A percentile compares a stretch with the other conserved stretches of the same genome.
phyloP scores from a whole-genome alignment of 2,888 invertebrate species.

The Dexiosoma caninum region DNA sequence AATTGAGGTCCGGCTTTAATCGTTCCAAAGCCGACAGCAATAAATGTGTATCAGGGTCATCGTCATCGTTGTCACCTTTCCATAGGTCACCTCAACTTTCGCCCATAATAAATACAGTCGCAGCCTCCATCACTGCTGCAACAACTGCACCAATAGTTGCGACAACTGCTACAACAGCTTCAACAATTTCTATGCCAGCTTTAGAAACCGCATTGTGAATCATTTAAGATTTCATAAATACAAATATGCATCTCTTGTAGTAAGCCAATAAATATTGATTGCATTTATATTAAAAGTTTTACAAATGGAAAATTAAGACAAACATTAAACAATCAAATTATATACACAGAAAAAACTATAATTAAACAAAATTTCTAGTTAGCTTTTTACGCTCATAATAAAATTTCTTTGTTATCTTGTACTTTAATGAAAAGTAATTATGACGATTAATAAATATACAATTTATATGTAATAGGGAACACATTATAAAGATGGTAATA shows the following conservation, averaged over 20 bases:
- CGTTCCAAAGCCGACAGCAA: conserved; percentile 28
- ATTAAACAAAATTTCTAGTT: conserved; percentile 27
- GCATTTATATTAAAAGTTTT: conserved; percentile 52
- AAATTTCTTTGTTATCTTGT: neutral
- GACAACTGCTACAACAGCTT: conserved; percentile 28
- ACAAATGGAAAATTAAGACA: conserved; percentile 9
- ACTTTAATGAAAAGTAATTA: conserved; percentile 19
- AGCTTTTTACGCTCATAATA: conserved; percentile 46
- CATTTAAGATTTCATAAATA: neutral
- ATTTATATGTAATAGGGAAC: neutral
- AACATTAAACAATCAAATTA: conserved; percentile 57
- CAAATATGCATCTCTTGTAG: neutral
- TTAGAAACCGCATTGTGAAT: conserved; percentile 73
- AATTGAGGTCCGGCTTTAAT: conserved; percentile 69
- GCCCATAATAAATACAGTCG: neutral
- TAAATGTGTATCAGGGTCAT: conserved; percentile 24
- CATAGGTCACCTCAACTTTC: neutral
- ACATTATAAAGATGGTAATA: neutral
- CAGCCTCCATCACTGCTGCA: neutral
- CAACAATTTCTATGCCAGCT: conserved; percentile 68
- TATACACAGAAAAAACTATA: conserved; percentile 41
- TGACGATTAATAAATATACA: conserved; percentile 4
- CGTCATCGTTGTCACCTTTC: neutral
- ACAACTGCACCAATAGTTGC: neutral
- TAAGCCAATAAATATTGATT: conserved; percentile 45